phyloP scores from a whole-genome alignment of 2,797 vertebrate genomes.

The Eulemur mongoz region DNA sequence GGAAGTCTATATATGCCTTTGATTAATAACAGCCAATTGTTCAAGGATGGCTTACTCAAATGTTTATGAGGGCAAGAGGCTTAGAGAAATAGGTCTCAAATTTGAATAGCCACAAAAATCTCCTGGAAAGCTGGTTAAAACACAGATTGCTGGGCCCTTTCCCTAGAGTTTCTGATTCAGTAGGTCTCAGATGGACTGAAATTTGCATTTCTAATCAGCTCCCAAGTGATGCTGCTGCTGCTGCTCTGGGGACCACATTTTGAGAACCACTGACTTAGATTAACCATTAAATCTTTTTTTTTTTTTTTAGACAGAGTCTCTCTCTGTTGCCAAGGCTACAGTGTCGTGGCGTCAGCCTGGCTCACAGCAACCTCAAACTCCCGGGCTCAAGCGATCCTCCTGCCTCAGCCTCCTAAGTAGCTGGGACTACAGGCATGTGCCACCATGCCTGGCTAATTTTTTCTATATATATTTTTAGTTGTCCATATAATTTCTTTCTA shows the following conservation, averaged over 20 bases:
- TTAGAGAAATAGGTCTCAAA: not conserved
- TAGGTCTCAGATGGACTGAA: not conserved
- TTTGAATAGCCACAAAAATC: not conserved
- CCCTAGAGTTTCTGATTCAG: not conserved
- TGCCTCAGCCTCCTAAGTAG: too few species aligned
- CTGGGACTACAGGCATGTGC: too few species aligned
- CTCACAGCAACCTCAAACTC: too few species aligned
- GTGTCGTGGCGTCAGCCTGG: too few species aligned
- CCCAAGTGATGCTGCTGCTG: not conserved
- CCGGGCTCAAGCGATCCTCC: too few species aligned
- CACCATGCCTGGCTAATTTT: too few species aligned
- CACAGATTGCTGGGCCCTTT: not conserved
- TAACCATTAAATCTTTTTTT: not conserved
- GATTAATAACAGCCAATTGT: not conserved
- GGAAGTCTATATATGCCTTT: not conserved
- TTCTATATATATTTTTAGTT: too few species aligned
- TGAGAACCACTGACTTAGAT: not conserved
- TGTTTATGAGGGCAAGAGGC: not conserved
- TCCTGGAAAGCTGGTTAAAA: not conserved
- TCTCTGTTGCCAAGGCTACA: too few species aligned
- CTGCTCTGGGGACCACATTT: not conserved
- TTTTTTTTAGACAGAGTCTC: too few species aligned
- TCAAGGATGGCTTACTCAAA: not conserved
- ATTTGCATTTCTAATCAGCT: slow-evolving; percentile 8
- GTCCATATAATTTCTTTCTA: too few species aligned